Conservation (phyloP, 2,888 invertebrate species). For the Phymatocera aterrima region DNA sequence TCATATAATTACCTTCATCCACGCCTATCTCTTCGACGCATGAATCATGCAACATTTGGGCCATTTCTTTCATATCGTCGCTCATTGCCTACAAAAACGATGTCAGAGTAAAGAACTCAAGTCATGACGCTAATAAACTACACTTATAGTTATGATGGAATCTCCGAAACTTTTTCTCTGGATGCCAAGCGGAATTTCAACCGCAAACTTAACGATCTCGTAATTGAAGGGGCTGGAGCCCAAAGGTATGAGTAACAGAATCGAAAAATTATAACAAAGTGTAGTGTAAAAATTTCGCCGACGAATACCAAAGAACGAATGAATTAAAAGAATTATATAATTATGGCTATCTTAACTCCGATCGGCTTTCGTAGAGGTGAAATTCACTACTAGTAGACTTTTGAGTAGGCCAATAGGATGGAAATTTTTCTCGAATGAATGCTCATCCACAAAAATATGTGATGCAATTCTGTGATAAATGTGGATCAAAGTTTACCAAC, state of each 20-base stretch:
- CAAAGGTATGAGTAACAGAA: too few species aligned
- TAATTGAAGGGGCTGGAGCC: neutral
- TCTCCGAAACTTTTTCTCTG: neutral
- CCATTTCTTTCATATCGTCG: conserved; percentile 60
- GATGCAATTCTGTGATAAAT: neutral
- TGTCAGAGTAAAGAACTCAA: neutral
- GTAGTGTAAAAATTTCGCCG: too few species aligned
- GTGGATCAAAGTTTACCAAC: neutral
- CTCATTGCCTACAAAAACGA: conserved; percentile 42
- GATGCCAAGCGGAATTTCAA: neutral
- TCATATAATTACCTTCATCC: conserved; percentile 70
- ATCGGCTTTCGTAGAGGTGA: neutral
- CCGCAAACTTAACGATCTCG: neutral
- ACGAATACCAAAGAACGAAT: too few species aligned
- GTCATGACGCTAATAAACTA: neutral
- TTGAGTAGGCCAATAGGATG: neutral
- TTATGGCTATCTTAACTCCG: neutral
- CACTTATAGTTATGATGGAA: neutral
- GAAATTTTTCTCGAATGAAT: neutral
- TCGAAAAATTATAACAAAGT: too few species aligned
- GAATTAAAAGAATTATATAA: too few species aligned
- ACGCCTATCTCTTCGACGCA: conserved; percentile 72
- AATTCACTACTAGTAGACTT: neutral
- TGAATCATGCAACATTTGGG: conserved; percentile 68
- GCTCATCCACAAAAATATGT: neutral